phyloP scores from a whole-genome alignment of 2,888 invertebrate genomes.

The Aromia moschata region DNA sequence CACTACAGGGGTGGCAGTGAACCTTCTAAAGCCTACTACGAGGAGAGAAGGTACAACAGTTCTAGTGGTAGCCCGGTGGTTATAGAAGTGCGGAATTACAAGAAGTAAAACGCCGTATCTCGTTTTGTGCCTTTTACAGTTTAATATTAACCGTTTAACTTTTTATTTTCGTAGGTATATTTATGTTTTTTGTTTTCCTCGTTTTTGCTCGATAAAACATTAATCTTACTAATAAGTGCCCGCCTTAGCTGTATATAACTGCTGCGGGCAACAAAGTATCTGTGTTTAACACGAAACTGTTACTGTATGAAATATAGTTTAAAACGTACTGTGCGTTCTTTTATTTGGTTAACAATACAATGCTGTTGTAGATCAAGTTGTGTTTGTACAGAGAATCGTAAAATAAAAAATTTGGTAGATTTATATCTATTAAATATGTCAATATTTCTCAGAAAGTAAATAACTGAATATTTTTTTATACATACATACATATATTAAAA shows the following conservation, averaged over 20 bases:
- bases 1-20: slow-evolving; percentile 41
- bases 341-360: no score
- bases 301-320: slow-evolving; percentile 18
- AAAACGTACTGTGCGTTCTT: neutral
- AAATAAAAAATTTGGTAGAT: no score
- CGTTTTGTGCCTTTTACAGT: slow-evolving; percentile 8
- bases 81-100: slow-evolving; percentile 68
- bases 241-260: slow-evolving; percentile 8
- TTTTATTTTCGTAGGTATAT: slow-evolving; percentile 6
- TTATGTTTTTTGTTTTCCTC: slow-evolving; percentile 8
- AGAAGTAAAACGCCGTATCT: slow-evolving; percentile 27
- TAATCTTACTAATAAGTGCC: slow-evolving; percentile 11
- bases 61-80: slow-evolving; percentile 66
- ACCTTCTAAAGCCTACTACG: slow-evolving; percentile 62
- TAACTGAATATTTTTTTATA: no score
- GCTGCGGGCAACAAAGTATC: neutral
- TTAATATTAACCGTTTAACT: slow-evolving; percentile 5
- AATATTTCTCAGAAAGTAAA: no score
- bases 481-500: no score
- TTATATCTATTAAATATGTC: no score
- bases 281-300: slow-evolving; percentile 14
- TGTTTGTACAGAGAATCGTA: no score
- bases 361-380: no score
- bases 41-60: slow-evolving; percentile 62
- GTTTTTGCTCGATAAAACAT: slow-evolving; percentile 1